These are phyloP conservation scores for Abramis brama DNA, from an alignment of 2,113 vertebrate species.

Conservation along the genomic window DNA sequence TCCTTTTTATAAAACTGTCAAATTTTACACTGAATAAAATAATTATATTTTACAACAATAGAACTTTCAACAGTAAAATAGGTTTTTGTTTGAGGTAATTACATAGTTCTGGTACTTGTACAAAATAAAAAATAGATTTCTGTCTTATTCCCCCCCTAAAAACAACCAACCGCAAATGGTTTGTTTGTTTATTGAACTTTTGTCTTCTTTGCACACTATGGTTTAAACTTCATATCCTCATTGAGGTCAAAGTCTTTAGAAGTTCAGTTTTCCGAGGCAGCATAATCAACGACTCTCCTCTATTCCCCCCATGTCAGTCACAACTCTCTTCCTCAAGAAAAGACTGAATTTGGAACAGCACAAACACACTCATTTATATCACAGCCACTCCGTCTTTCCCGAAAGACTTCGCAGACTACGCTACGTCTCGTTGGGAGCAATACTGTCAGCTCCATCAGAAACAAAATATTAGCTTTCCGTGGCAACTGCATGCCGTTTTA, in stretches of 20 bases:
- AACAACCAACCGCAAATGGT: slow-evolving; percentile 57
- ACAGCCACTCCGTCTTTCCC: slow-evolving; percentile 19
- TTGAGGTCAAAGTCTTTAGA: slow-evolving; percentile 62
- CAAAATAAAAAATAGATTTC: slow-evolving; percentile 76
- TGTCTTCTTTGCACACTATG: slow-evolving; percentile 34
- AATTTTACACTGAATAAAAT: slow-evolving; percentile 80
- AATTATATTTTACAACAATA: slow-evolving; percentile 79
- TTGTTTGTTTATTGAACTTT: slow-evolving; percentile 37
- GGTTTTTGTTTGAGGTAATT: slow-evolving; percentile 81
- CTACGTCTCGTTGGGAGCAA: background rate
- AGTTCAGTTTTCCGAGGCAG: slow-evolving; percentile 60
- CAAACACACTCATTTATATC: slow-evolving; percentile 37
- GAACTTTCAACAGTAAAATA: slow-evolving; percentile 80
- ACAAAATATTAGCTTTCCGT: slow-evolving; percentile 26
- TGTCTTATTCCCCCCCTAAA: slow-evolving; percentile 56
- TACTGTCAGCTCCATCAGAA: slow-evolving; percentile 16
- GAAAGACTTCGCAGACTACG: slow-evolving; percentile 4
- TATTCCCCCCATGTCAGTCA: background rate
- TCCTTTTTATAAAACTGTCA: slow-evolving; percentile 74
- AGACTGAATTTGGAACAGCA: slow-evolving; percentile 44
- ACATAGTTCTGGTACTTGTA: slow-evolving; percentile 74
- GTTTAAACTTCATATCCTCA: slow-evolving; percentile 56
- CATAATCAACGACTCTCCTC: slow-evolving; percentile 42
- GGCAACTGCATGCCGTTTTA: slow-evolving; percentile 42
- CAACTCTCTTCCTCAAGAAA: slow-evolving; percentile 25